Base-by-base conservation (phyloP, 2,113 vertebrate species). In the Lutjanus erythropterus region DNA sequence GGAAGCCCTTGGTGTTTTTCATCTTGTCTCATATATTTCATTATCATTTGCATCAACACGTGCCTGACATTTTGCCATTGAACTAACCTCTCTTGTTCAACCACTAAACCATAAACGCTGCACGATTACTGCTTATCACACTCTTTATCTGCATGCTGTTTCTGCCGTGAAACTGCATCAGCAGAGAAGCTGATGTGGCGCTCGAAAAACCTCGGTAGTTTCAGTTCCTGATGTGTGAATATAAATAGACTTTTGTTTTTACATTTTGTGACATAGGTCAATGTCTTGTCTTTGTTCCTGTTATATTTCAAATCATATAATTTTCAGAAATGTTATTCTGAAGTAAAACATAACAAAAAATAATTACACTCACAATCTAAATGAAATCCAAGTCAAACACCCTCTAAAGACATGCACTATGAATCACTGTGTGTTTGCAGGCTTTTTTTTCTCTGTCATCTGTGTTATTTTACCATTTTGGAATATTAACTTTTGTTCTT, bases 141-240 rank as follows among this genome's bases (percentile, higher is more conserved):
- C 3, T 21, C 3, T 62, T 21, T 3, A 55, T 66, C 47, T 37
- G 5, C 18, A 59, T 6, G 21, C 14, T 39, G 67, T 25, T 37
- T 4, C 42, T 7, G n/a, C 6, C 61, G 21, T 21, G 50, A 19
- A 1, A 44, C 58, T 41, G 35, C 59, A 42, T 50, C 56, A 78
- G 78, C 37, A 25, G 9, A 52, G 5, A 3, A 39, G 64, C n/a
- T 31, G 46, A 39, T 21, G 47, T 46, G 23, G 0, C 2, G 50
- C 71, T 47, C 44, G 6, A 25, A 60, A 55, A 9, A 56, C 21
- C 31, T 42, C 0, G 2, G 6, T 46, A 29, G 68, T 88, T 78
- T 85, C 42, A 4, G 6, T 81, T 88, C 70, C 74, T 71, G 15
- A 49, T 83, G 21, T 47, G 0, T 12, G 29, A 44, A 64, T 70